phyloP scores from a whole-genome alignment of 2,797 vertebrate genomes.

The Callimico goeldii region DNA sequence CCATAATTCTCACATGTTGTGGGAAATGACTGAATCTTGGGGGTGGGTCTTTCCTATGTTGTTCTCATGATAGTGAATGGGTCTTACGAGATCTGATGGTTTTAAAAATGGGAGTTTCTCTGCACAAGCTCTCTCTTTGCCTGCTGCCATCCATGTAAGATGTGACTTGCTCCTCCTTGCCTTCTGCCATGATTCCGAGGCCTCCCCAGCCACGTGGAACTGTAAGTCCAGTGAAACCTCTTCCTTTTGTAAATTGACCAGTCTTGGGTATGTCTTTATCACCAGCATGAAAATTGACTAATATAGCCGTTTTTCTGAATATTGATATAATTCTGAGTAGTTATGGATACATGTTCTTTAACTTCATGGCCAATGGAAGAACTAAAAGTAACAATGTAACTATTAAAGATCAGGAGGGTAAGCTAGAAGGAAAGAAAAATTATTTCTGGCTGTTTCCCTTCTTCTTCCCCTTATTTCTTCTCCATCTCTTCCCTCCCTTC shows the following conservation, averaged over 20 bases:
- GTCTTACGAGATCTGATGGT: accelerated
- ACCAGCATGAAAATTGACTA: neutral
- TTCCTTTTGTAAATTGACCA: neutral
- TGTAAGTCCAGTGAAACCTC: neutral
- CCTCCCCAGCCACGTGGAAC: neutral
- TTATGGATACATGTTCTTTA: neutral
- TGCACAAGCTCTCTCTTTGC: neutral
- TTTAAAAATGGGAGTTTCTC: neutral
- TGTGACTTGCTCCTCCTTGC: neutral
- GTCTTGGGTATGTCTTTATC: neutral
- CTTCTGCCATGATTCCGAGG: neutral
- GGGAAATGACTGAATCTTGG: neutral
- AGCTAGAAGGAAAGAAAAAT: neutral
- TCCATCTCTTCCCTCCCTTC: neutral
- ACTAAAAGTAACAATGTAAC: neutral
- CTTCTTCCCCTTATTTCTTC: neutral
- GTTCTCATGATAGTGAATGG: neutral
- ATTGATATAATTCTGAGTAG: neutral
- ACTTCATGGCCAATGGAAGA: neutral
- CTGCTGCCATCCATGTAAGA: neutral
- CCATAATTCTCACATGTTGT: neutral
- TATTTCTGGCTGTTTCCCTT: neutral
- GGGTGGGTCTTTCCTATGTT: neutral
- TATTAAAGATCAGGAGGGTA: neutral
- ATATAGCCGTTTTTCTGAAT: neutral